Evolutionary conservation across 2,113 vertebrate species (phyloP).

Genomic region (Octodon degus): DNA sequence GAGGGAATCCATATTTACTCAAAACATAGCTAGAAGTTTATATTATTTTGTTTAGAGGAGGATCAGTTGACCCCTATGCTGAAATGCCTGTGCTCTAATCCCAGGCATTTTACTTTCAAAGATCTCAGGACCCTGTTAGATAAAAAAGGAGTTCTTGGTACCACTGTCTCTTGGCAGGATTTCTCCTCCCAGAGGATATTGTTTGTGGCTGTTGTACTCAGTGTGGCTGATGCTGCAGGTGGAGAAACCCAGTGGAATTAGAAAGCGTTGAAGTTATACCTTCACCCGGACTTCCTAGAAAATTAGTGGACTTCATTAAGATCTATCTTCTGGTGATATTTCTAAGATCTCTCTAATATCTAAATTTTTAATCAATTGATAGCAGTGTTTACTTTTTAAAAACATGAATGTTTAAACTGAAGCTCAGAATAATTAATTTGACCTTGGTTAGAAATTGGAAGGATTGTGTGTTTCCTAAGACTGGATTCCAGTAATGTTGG

Average conservation of each 20-base stretch:
- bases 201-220: background rate
- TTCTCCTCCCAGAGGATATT: background rate
- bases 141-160: background rate
- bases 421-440: background rate
- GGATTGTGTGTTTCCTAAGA: background rate
- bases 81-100: background rate
- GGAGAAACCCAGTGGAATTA: background rate
- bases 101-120: conserved; percentile 38
- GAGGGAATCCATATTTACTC: conserved; percentile 19
- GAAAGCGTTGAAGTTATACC: background rate
- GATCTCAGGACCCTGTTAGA: background rate
- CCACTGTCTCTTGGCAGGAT: background rate
- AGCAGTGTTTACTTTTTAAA: background rate
- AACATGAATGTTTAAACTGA: background rate
- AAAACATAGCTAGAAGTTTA: conserved; percentile 1
- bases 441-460: background rate
- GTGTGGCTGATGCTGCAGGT: background rate
- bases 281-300: background rate
- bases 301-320: background rate
- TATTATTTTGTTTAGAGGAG: conserved; percentile 32
- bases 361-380: background rate
- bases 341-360: background rate
- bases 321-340: background rate
- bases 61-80: background rate
- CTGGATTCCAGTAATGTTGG: background rate